Base-by-base conservation (phyloP, 2,113 vertebrate species). In the Cololabis saira region DNA sequence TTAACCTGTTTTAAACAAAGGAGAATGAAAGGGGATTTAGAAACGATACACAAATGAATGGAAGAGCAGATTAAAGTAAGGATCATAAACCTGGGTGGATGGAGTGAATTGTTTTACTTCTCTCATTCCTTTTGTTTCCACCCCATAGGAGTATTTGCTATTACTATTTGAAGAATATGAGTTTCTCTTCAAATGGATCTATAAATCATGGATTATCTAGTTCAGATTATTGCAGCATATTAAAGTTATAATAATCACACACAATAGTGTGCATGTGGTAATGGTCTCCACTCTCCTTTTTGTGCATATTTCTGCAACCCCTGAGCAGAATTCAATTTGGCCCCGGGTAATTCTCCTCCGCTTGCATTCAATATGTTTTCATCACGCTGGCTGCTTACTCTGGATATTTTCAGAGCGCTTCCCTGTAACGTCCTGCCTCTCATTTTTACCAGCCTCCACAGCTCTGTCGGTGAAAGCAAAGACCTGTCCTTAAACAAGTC, bases 341-440 rank as follows among this genome's bases (percentile, higher is more conserved):
- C 67, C 78, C 40, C 2, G 59, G 71, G 78, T 83, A 74, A 85
- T 81, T 85, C 80, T 55, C 68, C 70, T 55, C 66, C 13, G 40
- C 74, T 86, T 76, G 71, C 80, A 61, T 84, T 85, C 70, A 67
- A 74, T 85, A 74, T 83, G 67, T 85, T 85, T 81, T 82, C 74
- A 79, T 87, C 71, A 72, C 64, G 70, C 54, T 15, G 44, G 50
- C 81, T 85, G 78, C 84, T 86, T 88, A 86, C 77, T 65, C 68
- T 45, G 70, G 68, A 53, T 76, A 41, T 90, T 84, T 85, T 74
- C 57, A 58, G 45, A 74, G 56, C 7, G 15, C 41, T 48, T 33
- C 10, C 1, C 37, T 50, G 58, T 37, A 19, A 57, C 10, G 65
- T 8, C 21, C 19, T 37, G 2, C 15, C 41, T 1, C 27, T 54